These are phyloP conservation scores for Tenthredo distinguenda DNA, from an alignment of 2,888 invertebrate species.

Conservation along the genomic window DNA sequence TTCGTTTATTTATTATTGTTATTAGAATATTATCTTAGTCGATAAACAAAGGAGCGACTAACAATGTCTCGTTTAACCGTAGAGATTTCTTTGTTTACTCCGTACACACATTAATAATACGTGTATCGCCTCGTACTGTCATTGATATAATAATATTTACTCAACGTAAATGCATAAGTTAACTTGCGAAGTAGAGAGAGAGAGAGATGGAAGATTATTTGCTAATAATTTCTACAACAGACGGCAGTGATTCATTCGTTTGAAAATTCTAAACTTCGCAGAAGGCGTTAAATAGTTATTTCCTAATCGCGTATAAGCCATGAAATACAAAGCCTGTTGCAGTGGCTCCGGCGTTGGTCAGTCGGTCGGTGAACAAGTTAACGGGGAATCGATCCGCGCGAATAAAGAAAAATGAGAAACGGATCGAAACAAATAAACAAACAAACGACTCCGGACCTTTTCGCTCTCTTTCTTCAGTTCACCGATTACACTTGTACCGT, in stretches of 20 bases:
- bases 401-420: too few species aligned
- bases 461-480: too few species aligned
- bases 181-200: not conserved
- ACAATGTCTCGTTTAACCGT: not conserved
- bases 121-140: not conserved
- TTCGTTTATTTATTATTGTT: not conserved
- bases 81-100: not conserved
- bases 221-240: not conserved
- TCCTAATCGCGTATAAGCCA: too few species aligned
- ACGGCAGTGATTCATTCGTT: not conserved
- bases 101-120: not conserved
- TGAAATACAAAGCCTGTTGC: not conserved
- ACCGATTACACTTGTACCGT: too few species aligned
- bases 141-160: slow-evolving; percentile 3
- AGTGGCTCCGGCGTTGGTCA: not conserved
- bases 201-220: not conserved
- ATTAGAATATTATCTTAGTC: not conserved
- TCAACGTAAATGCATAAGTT: slow-evolving; percentile 2
- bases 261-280: not conserved
- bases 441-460: too few species aligned
- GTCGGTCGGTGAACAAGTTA: too few species aligned
- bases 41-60: not conserved
- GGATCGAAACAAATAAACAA: too few species aligned
- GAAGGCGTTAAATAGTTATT: not conserved
- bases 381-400: too few species aligned